Evolutionary conservation across 2,113 vertebrate genomes (phyloP).

Genomic region (Callionymus lyra): DNA sequence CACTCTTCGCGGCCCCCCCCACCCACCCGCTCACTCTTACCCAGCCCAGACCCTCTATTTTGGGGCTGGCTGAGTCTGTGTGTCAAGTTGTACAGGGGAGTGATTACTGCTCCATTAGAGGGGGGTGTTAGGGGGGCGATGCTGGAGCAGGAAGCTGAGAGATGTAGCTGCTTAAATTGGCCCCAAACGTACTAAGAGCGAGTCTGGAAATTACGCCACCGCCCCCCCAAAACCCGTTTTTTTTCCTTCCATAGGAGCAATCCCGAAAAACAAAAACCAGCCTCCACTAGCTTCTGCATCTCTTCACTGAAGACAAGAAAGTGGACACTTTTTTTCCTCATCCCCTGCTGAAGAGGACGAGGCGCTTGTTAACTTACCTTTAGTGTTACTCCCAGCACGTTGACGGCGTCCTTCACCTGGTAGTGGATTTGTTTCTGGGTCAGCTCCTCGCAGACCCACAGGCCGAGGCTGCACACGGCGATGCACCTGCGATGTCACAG

Average conservation of each 20-base stretch:
- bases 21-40: slow-evolving; percentile 21
- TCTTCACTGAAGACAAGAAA: too few relatives aligned
- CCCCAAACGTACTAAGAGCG: slow-evolving; percentile 53
- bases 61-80: slow-evolving; percentile 60
- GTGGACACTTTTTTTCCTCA: too few relatives aligned
- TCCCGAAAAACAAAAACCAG: slow-evolving; percentile 7
- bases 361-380: slow-evolving; percentile 71
- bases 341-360: background rate
- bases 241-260: slow-evolving; percentile 21
- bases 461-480: slow-evolving; percentile 85
- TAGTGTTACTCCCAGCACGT: slow-evolving; percentile 90
- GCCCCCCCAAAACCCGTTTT: slow-evolving; percentile 41
- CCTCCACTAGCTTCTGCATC: slow-evolving; percentile 41
- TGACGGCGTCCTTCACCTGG: slow-evolving; percentile 87
- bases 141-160: slow-evolving; percentile 55
- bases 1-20: slow-evolving; percentile 50
- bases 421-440: slow-evolving; percentile 74
- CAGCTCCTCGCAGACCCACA: slow-evolving; percentile 96
- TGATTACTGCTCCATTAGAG: slow-evolving; percentile 68
- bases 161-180: slow-evolving; percentile 65
- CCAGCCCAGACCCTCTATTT: slow-evolving; percentile 60
- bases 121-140: slow-evolving; percentile 23
- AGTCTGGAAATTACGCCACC: slow-evolving; percentile 59
- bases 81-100: slow-evolving; percentile 69
- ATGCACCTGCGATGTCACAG: slow-evolving; percentile 71